A percentile compares a stretch with the other conserved stretches of the same genome.
Evolutionary conservation across 2,113 vertebrate species (phyloP).

Genomic region (Axis porcinus): DNA sequence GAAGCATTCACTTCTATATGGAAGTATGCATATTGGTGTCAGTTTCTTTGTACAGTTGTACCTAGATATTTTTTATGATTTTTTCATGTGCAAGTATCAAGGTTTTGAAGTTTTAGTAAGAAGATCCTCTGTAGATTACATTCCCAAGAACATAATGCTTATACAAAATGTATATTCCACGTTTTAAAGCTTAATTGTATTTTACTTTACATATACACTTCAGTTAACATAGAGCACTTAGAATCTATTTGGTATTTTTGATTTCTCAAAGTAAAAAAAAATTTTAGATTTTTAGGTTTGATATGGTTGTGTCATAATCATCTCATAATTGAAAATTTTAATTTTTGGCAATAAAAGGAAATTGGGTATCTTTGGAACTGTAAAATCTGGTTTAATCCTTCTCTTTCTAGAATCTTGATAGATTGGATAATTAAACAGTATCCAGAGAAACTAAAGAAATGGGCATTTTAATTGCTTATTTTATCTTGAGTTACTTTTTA

Average conservation of each 20-base stretch:
- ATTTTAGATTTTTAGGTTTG: slow-evolving; percentile 79
- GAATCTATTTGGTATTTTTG: slow-evolving; percentile 79
- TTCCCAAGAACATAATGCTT: slow-evolving; percentile 83
- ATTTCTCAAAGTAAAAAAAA: slow-evolving; percentile 79
- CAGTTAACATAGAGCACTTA: slow-evolving; percentile 85
- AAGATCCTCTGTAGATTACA: slow-evolving; percentile 81
- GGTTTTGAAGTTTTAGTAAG: slow-evolving; percentile 84
- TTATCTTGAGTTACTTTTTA: slow-evolving; percentile 75
- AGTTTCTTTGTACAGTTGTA: slow-evolving; percentile 85
- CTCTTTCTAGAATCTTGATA: slow-evolving; percentile 73
- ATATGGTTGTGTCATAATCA: slow-evolving; percentile 82
- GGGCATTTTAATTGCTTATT: slow-evolving; percentile 77
- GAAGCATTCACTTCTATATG: slow-evolving; percentile 79
- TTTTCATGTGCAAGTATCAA: slow-evolving; percentile 80
- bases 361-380: slow-evolving; percentile 75
- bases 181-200: slow-evolving; percentile 82
- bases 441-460: slow-evolving; percentile 78
- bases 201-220: slow-evolving; percentile 78
- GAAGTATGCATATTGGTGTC: slow-evolving; percentile 80
- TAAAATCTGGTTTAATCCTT: slow-evolving; percentile 75
- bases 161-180: slow-evolving; percentile 81
- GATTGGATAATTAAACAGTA: slow-evolving; percentile 72
- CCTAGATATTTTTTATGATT: slow-evolving; percentile 84
- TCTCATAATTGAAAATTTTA: slow-evolving; percentile 75
- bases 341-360: slow-evolving; percentile 73